These are phyloP conservation scores for Salvelinus alpinus DNA, from an alignment of 2,113 vertebrate genomes.

Conservation along the genomic window DNA sequence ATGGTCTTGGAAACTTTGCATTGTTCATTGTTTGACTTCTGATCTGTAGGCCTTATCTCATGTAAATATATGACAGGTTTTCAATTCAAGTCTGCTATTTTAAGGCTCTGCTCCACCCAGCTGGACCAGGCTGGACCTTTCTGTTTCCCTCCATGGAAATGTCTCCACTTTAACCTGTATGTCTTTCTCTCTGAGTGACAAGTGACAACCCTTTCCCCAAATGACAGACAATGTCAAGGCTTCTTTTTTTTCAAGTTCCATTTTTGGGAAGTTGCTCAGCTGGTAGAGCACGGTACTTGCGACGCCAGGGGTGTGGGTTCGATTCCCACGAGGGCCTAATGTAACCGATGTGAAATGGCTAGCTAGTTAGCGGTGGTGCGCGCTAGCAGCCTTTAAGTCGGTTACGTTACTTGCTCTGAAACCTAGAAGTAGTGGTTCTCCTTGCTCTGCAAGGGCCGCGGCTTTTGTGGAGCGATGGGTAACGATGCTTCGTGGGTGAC, in stretches of 20 bases:
- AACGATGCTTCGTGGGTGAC: too few species aligned
- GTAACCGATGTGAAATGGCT: too few species aligned
- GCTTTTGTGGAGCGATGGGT: too few species aligned
- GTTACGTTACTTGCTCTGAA: too few species aligned
- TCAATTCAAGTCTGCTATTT: constrained; percentile 47
- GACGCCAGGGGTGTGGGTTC: too few species aligned
- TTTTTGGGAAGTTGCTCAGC: background rate
- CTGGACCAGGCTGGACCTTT: constrained; percentile 21
- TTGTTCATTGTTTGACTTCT: constrained; percentile 58
- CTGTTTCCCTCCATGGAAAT: constrained; percentile 20
- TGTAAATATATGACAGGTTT: constrained; percentile 55
- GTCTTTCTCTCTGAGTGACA: background rate
- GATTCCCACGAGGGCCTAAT: too few species aligned
- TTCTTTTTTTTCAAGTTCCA: background rate
- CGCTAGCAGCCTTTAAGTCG: too few species aligned
- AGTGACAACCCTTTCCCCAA: background rate
- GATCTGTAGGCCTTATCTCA: constrained; percentile 54
- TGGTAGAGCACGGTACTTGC: too few species aligned
- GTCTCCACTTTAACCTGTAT: constrained; percentile 17
- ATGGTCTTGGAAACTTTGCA: constrained; percentile 43
- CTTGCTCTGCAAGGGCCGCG: too few species aligned
- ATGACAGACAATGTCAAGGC: background rate
- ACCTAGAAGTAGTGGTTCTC: too few species aligned
- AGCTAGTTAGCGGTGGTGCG: too few species aligned
- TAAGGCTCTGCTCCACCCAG: constrained; percentile 13